A percentile compares a stretch with the other conserved stretches of the same genome.
Conservation (phyloP, 2,888 invertebrate genomes). For the Pyrocoelia pectoralis region DNA sequence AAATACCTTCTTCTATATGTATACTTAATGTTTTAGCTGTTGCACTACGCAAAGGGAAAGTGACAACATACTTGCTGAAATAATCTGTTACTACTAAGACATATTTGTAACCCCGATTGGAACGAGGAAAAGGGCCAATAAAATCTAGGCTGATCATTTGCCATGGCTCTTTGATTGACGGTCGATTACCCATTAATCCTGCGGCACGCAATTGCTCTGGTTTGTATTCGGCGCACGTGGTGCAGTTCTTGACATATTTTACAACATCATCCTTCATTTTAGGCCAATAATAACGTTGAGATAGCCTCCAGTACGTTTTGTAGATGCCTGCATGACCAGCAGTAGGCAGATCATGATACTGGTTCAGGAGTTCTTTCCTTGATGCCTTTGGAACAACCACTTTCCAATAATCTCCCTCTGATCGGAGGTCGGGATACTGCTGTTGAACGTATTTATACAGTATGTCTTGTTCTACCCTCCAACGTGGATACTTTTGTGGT, state of each 20-base stretch:
- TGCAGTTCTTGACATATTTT: background rate
- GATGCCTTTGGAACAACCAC: background rate
- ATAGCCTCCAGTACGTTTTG: background rate
- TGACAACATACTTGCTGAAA: background rate
- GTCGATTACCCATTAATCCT: background rate
- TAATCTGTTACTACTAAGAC: background rate
- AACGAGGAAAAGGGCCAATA: background rate
- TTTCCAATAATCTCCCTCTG: background rate
- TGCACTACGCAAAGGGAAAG: background rate
- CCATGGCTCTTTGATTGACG: background rate
- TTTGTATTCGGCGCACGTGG: background rate
- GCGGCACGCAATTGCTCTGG: background rate
- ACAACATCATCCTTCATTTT: background rate
- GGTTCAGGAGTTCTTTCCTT: background rate
- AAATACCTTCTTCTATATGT: background rate
- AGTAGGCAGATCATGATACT: background rate
- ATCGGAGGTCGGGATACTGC: too few species aligned
- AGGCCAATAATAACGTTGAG: background rate
- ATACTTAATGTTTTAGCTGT: background rate
- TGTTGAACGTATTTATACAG: background rate
- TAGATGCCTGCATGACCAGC: background rate
- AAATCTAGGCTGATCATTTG: slow-evolving; percentile 1
- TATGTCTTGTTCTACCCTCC: background rate
- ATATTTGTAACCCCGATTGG: background rate
- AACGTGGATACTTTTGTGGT: background rate